Evolutionary conservation across 2,888 invertebrate genomes (phyloP).

Genomic region (Acheta domesticus): DNA sequence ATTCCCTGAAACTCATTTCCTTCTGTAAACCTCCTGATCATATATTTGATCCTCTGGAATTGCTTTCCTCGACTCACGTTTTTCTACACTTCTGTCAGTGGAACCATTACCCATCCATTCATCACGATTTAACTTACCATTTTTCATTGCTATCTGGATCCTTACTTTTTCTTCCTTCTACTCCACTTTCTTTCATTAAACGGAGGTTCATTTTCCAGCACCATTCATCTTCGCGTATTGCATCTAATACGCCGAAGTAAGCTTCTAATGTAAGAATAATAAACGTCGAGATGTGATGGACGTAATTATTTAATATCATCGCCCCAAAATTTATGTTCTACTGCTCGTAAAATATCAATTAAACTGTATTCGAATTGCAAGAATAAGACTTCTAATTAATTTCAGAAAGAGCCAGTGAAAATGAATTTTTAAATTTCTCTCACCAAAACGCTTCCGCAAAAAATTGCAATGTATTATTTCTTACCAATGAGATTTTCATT

Average conservation of each 20-base stretch:
- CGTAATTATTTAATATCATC: not conserved
- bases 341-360: not conserved
- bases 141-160: not conserved
- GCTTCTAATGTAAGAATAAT: not conserved
- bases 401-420: no score
- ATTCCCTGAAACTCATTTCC: no score
- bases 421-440: no score
- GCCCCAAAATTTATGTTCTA: not conserved
- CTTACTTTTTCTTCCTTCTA: not conserved
- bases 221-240: slow-evolving; percentile 5
- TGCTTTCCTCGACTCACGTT: not conserved
- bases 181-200: slow-evolving; percentile 8
- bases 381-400: no score
- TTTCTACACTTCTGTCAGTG: not conserved
- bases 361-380: no score
- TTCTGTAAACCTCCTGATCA: no score
- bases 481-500: no score
- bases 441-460: no score
- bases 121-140: not conserved
- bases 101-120: not conserved
- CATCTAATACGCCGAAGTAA: not conserved
- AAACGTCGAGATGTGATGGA: not conserved
- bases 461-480: no score
- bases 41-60: not conserved
- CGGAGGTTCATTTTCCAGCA: not conserved